A percentile compares a stretch with the other conserved stretches of the same genome.
These are phyloP conservation scores for Campylorhamphus procurvoides DNA, from an alignment of 2,113 vertebrate genomes.

Conservation along the genomic window DNA sequence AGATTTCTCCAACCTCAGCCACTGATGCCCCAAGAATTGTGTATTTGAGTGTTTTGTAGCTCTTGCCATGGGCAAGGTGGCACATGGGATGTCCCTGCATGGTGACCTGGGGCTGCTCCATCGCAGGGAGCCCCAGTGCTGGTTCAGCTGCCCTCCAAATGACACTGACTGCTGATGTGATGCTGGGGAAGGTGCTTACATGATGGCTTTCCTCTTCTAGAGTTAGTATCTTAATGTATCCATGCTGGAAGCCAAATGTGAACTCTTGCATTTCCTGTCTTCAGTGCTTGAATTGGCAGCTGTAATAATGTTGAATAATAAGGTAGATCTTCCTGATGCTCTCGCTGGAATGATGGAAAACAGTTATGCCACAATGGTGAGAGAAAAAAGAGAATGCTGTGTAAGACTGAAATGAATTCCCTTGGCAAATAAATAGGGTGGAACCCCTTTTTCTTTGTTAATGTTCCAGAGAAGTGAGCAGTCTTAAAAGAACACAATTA, in stretches of 20 bases:
- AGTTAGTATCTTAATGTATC: background rate
- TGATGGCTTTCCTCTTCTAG: background rate
- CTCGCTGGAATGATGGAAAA: background rate
- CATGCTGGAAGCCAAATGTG: background rate
- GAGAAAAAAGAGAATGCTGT: background rate
- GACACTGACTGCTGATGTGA: background rate
- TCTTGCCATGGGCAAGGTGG: accelerated
- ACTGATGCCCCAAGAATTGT: background rate
- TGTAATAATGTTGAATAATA: background rate
- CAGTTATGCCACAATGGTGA: background rate
- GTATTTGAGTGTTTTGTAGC: background rate
- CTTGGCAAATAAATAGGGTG: background rate
- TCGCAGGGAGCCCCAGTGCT: background rate
- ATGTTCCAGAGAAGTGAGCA: background rate
- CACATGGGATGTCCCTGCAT: background rate
- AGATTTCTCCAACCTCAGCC: background rate
- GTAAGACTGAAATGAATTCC: background rate
- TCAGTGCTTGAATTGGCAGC: background rate
- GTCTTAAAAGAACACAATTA: background rate
- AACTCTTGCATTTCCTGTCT: background rate
- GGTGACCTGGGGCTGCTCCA: accelerated
- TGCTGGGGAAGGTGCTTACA: background rate
- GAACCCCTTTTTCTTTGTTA: background rate
- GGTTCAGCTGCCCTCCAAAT: background rate
- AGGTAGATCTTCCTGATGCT: background rate